These are phyloP conservation scores for Lutjanus erythropterus DNA, from an alignment of 2,113 vertebrate genomes.

Conservation along the genomic window DNA sequence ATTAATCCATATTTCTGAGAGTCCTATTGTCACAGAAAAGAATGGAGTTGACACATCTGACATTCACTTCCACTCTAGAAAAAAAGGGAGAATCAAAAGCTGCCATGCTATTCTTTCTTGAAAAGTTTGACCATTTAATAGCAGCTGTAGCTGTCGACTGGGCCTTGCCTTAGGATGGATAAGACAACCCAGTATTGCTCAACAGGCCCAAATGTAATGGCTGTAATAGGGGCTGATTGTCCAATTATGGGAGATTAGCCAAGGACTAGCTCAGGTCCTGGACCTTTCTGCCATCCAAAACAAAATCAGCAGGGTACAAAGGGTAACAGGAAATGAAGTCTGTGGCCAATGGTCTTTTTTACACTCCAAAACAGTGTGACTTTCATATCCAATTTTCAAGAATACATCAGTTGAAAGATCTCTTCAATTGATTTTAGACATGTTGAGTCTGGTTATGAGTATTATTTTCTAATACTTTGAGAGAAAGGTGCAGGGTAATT, in stretches of 20 bases:
- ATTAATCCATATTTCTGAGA: background rate
- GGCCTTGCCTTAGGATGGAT: constrained; percentile 3
- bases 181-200: constrained; percentile 52
- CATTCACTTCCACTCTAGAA: background rate
- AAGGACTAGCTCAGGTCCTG: constrained; percentile 72
- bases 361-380: constrained; percentile 58
- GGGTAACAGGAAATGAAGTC: constrained; percentile 52
- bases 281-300: constrained; percentile 75
- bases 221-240: constrained; percentile 73
- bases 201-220: constrained; percentile 69
- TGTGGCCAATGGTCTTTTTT: constrained; percentile 42
- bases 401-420: constrained; percentile 10
- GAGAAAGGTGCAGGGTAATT: background rate
- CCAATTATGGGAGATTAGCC: constrained; percentile 78
- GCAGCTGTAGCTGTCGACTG: background rate
- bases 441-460: constrained; percentile 12
- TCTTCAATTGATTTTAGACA: constrained; percentile 12
- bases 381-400: constrained; percentile 48
- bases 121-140: background rate
- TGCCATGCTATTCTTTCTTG: background rate
- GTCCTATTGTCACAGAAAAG: background rate
- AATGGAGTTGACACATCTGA: background rate
- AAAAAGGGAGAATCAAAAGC: background rate
- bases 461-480: background rate
- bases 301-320: constrained; percentile 76